Conservation (phyloP, 1,140 invertebrate species). For the Zophobas atratus region DNA sequence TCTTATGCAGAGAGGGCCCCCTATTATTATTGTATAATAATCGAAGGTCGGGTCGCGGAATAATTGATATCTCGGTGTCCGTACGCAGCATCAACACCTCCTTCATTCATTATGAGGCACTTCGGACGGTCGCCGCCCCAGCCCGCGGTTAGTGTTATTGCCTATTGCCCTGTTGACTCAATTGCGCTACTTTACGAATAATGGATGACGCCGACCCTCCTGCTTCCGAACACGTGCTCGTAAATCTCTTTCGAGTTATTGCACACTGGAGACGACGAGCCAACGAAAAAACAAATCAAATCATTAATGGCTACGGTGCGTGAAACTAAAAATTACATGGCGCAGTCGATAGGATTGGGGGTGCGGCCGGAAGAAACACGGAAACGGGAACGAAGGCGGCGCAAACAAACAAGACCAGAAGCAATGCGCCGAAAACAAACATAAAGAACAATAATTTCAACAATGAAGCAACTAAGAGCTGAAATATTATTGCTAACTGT, state of each 20-base stretch:
- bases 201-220: constrained; percentile 15
- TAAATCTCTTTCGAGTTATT: constrained; percentile 41
- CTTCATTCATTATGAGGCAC: constrained; percentile 14
- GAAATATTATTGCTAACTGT: too few species aligned
- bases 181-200: constrained; percentile 31
- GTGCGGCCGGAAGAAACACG: too few species aligned
- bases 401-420: too few species aligned
- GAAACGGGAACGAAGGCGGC: too few species aligned
- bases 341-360: too few species aligned
- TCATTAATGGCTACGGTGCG: not conserved
- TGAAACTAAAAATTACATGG: too few species aligned
- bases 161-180: constrained; percentile 32
- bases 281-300: constrained; percentile 8
- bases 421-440: too few species aligned
- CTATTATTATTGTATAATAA: constrained; percentile 27
- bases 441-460: too few species aligned
- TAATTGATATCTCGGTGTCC: not conserved
- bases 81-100: constrained; percentile 16
- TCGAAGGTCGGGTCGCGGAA: not conserved
- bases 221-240: constrained; percentile 3
- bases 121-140: not conserved
- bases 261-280: constrained; percentile 1
- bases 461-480: too few species aligned
- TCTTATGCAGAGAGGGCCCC: constrained; percentile 12
- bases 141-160: constrained; percentile 10